A percentile compares a stretch with the other conserved stretches of the same genome.
These are phyloP conservation scores for Rutpela maculata DNA, from an alignment of 2,888 invertebrate species.

Conservation along the genomic window DNA sequence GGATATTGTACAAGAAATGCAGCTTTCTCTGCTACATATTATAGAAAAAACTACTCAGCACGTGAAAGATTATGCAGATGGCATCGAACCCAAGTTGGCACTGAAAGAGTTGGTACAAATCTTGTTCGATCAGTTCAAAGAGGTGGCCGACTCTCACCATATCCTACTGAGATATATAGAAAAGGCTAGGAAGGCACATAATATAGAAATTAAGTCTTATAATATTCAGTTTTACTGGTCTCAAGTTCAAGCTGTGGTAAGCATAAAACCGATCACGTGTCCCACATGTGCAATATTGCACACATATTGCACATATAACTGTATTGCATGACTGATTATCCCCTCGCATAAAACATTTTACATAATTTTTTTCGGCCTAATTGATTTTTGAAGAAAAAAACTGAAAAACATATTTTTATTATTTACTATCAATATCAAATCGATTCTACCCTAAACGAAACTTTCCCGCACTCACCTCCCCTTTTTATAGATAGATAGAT, in stretches of 20 bases:
- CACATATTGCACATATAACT: too few species aligned
- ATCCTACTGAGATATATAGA: conserved; percentile 80
- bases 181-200: conserved; percentile 79
- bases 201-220: conserved; percentile 78
- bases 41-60: conserved; percentile 88
- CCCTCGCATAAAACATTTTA: too few species aligned
- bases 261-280: too few species aligned
- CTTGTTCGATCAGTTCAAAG: conserved; percentile 88
- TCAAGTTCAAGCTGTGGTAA: conserved; percentile 91
- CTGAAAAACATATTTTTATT: too few species aligned
- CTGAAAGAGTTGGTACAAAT: conserved; percentile 80
- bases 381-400: too few species aligned
- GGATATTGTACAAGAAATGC: conserved; percentile 89
- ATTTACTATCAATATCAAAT: too few species aligned
- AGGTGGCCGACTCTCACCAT: conserved; percentile 86
- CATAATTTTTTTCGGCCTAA: too few species aligned
- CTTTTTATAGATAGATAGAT: too few species aligned
- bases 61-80: conserved; percentile 78
- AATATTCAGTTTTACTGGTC: conserved; percentile 90
- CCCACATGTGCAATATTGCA: too few species aligned
- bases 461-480: too few species aligned
- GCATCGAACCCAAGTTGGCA: conserved; percentile 63
- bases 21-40: conserved; percentile 86
- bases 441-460: too few species aligned
- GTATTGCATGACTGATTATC: too few species aligned